These are phyloP conservation scores for Porites rus DNA, from an alignment of 92 coral and sea anemone species.

Conservation along the genomic window DNA sequence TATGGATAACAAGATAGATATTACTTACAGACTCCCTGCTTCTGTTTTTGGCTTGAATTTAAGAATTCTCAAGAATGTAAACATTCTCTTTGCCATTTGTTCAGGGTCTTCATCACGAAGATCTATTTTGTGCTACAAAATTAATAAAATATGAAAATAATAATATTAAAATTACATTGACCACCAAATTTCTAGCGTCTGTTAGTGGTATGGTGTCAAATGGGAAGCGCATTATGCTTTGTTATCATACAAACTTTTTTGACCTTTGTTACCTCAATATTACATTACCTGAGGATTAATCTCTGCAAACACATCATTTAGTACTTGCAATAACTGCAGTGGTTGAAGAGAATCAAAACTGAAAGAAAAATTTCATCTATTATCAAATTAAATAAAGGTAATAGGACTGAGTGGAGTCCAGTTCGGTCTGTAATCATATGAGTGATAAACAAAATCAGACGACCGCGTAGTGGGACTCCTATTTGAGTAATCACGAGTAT, in stretches of 20 bases:
- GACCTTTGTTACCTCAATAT: too few species aligned
- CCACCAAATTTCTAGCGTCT: too few species aligned
- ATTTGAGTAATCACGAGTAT: too few species aligned
- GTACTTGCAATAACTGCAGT: constrained; percentile 88
- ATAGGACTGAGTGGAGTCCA: too few species aligned
- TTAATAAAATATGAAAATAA: neutral
- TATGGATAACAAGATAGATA: neutral
- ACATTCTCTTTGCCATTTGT: constrained; percentile 94
- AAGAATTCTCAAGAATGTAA: constrained; percentile 87
- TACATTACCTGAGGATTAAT: constrained; percentile 86
- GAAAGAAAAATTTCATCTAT: constrained; percentile 22
- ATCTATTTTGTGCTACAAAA: constrained; percentile 89
- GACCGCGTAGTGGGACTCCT: too few species aligned
- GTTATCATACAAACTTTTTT: too few species aligned
- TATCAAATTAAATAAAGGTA: too few species aligned
- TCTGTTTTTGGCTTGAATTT: constrained; percentile 96
- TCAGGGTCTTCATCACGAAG: constrained; percentile 98
- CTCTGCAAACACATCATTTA: constrained; percentile 97
- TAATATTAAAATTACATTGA: too few species aligned
- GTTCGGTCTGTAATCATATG: too few species aligned
- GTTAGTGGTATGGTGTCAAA: too few species aligned
- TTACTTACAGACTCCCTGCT: constrained; percentile 93
- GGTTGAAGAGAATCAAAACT: constrained; percentile 98
- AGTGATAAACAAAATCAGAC: too few species aligned
- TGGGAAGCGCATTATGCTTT: too few species aligned